Base-by-base conservation (phyloP, 2,888 invertebrate genomes). In the Eupithecia abbreviata region DNA sequence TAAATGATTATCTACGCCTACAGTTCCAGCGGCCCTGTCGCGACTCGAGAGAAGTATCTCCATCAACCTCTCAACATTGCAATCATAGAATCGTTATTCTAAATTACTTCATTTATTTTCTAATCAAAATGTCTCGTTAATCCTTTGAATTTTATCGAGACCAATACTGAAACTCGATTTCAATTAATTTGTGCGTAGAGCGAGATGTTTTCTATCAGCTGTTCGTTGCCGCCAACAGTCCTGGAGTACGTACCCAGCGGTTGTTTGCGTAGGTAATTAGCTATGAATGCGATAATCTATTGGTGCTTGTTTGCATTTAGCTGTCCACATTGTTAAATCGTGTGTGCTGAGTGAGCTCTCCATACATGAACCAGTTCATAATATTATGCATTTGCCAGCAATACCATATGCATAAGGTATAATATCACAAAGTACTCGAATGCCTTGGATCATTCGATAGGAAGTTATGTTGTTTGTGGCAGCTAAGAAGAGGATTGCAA, bases 41-140 rank as follows among this genome's bases (percentile, higher is more conserved):
- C 18, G 9, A 9, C 9, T 18, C 10, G 58, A 58, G 18, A n/a
- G 15, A 67, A 55, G 66, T 18, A 68, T 18, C 18, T 75, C 47
- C 42, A 62, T 47, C 41, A 41, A n/a, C 58, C 13, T 18, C 68
- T 42, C 67, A 18, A 58, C 18, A 18, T 58, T 9, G 58, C 58
- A 18, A 58, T 58, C 9, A 58, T 58, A 67, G 43, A 67, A 67
- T 42, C 67, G 43, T 42, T 67, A 67, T 58, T 55, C 67, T 42
- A n/a, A 67, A 67, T 67, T 42, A 43, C 42, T 67, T 43, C 41
- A 67, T 67, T 67, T 67, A 67, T 67, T 80, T 79, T 75, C 75
- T 80, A 80, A 81, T 82, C 75, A 79, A 79, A 80, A 77, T 79
- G 78, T 77, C 78, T 75, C 74, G 75, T 79, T 82, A 82, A 80